A percentile compares a stretch with the other conserved stretches of the same genome.
phyloP scores from a whole-genome alignment of 2,113 vertebrate species.

The Micromys minutus region DNA sequence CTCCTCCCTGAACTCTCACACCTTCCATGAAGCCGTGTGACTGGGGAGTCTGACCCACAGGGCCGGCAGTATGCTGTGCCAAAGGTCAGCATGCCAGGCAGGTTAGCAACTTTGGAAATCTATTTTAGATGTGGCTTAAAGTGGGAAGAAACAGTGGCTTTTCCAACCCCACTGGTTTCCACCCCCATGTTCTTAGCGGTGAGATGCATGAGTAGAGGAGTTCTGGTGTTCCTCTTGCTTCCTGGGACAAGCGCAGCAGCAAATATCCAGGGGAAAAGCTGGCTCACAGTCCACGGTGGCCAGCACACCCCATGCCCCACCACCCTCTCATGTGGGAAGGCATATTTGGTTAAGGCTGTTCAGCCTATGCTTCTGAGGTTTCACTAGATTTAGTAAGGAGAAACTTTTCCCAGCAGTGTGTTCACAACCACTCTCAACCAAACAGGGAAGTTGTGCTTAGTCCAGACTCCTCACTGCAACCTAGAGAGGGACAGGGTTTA shows the following conservation, averaged over 20 bases:
- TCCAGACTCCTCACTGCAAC: not conserved
- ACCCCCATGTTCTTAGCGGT: slow-evolving; percentile 31
- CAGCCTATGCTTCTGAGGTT: slow-evolving; percentile 58
- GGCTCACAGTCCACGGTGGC: not conserved
- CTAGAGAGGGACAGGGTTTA: not conserved
- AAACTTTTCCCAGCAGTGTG: slow-evolving; percentile 54
- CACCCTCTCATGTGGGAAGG: not conserved
- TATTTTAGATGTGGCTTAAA: not conserved
- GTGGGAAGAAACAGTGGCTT: not conserved
- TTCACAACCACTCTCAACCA: not conserved
- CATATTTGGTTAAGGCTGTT: slow-evolving; percentile 75
- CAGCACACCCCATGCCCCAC: not conserved
- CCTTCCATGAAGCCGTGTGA: not conserved
- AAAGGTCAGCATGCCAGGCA: not conserved
- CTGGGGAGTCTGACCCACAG: not conserved
- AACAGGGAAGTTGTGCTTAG: not conserved
- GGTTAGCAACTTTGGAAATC: too few species aligned
- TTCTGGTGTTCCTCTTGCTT: slow-evolving; percentile 58
- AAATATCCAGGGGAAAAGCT: slow-evolving; percentile 35
- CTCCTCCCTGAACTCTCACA: not conserved
- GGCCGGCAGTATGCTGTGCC: not conserved
- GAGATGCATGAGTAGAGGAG: not conserved
- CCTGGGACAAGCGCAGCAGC: slow-evolving; percentile 52
- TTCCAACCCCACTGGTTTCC: not conserved
- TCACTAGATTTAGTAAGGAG: slow-evolving; percentile 74